These are phyloP conservation scores for Cremastobaeus sp. DNA, from an alignment of 2,888 invertebrate genomes.

Conservation along the genomic window DNA sequence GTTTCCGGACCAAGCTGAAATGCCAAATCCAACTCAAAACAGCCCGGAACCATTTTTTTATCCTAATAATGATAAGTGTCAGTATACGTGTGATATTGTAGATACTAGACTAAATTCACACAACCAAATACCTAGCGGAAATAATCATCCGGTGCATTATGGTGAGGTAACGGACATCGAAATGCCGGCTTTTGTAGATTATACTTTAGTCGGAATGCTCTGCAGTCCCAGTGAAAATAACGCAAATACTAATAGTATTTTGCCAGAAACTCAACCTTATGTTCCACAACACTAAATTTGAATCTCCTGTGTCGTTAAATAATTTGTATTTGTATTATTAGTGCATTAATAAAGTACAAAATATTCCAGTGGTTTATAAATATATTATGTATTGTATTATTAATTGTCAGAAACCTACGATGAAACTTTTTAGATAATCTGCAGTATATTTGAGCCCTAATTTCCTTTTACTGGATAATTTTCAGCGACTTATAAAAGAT, in stretches of 20 bases:
- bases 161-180: conserved; percentile 70
- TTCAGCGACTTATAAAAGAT: too few species aligned
- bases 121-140: conserved; percentile 51
- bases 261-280: conserved; percentile 70
- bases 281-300: conserved; percentile 73
- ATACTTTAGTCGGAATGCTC: conserved; percentile 76
- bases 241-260: conserved; percentile 53
- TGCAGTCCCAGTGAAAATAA: conserved; percentile 72
- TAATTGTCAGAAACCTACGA: too few species aligned
- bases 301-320: conserved; percentile 38
- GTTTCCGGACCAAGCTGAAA: conserved; percentile 65
- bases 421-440: too few species aligned
- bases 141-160: conserved; percentile 56
- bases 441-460: too few species aligned
- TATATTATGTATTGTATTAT: too few species aligned
- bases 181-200: conserved; percentile 74
- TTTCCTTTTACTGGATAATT: too few species aligned
- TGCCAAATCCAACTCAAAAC: conserved; percentile 64
- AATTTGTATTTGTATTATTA: conserved; percentile 71
- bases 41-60: conserved; percentile 73
- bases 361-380: conserved; percentile 51
- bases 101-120: conserved; percentile 69
- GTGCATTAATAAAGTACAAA: conserved; percentile 65
- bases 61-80: conserved; percentile 70
- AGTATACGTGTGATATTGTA: conserved; percentile 75